Percentiles rank a stretch among this genome's conserved stretches.
Evolutionary conservation across 2,797 vertebrate genomes (phyloP).

Genomic region (Sebastes oblongus): DNA sequence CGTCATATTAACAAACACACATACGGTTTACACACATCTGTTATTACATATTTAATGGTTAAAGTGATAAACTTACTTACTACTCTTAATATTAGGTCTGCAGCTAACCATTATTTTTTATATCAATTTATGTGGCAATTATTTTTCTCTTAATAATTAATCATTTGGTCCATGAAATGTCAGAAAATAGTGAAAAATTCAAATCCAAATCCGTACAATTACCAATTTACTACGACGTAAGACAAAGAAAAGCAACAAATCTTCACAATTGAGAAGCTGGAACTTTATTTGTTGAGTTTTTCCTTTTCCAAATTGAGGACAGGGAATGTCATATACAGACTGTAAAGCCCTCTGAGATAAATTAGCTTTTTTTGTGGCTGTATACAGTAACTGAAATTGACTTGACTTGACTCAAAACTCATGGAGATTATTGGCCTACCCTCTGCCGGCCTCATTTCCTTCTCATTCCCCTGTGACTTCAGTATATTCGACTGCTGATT

Average conservation of each 20-base stretch:
- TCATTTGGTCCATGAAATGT: neutral
- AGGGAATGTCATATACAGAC: neutral
- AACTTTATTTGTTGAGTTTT: neutral
- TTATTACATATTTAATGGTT: neutral
- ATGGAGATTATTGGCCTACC: neutral
- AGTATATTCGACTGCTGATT: constrained; percentile 34
- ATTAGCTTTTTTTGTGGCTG: neutral
- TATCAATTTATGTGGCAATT: neutral
- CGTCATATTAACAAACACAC: neutral
- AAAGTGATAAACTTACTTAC: rapidly evolving
- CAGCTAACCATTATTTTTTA: neutral
- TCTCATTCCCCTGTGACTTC: constrained; percentile 1
- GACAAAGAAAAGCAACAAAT: neutral
- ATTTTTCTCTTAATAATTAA: neutral
- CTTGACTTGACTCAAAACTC: neutral
- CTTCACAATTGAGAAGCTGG: neutral
- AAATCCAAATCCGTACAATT: no score
- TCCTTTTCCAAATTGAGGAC: neutral
- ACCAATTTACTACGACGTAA: neutral
- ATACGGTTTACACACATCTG: neutral
- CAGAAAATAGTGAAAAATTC: neutral
- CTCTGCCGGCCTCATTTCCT: constrained; percentile 18
- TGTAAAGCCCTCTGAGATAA: neutral
- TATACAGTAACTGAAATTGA: neutral
- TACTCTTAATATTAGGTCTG: neutral